Conservation (phyloP, 2,113 vertebrate genomes). For the Eudyptes chrysolophus region DNA sequence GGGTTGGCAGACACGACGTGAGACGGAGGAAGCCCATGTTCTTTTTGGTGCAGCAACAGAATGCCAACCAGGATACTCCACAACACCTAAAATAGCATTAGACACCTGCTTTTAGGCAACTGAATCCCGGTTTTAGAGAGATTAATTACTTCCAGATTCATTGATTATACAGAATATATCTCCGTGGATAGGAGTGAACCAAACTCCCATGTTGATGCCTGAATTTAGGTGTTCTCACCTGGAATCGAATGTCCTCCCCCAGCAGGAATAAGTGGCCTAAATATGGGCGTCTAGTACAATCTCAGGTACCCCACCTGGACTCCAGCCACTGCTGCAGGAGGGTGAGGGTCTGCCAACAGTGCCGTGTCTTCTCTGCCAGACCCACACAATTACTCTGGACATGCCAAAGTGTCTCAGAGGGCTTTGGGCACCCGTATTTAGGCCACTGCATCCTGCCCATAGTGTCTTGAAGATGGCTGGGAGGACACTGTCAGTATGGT, state of each 20-base stretch:
- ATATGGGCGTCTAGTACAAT: not conserved
- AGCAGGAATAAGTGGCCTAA: not conserved
- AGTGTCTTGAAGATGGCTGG: not conserved
- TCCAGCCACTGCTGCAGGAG: not conserved
- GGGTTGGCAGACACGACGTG: not conserved
- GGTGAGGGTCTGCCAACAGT: not conserved
- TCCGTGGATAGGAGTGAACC: not conserved
- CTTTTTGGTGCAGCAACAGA: not conserved
- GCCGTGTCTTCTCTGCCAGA: not conserved
- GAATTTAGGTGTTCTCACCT: not conserved
- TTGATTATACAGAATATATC: not conserved
- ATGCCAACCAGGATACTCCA: not conserved
- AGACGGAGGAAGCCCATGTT: not conserved
- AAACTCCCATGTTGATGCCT: not conserved
- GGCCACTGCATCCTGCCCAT: not conserved
- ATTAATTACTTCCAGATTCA: not conserved
- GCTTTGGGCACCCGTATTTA: not conserved
- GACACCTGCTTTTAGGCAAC: not conserved
- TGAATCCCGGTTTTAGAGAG: not conserved
- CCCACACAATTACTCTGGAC: not conserved
- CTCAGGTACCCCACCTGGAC: not conserved
- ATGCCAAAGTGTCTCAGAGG: not conserved
- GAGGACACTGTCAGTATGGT: not conserved
- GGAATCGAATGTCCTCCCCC: accelerated
- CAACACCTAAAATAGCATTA: not conserved